Evolutionary conservation across 2,797 vertebrate genomes (phyloP).

Genomic region (Arctocebus calabarensis): DNA sequence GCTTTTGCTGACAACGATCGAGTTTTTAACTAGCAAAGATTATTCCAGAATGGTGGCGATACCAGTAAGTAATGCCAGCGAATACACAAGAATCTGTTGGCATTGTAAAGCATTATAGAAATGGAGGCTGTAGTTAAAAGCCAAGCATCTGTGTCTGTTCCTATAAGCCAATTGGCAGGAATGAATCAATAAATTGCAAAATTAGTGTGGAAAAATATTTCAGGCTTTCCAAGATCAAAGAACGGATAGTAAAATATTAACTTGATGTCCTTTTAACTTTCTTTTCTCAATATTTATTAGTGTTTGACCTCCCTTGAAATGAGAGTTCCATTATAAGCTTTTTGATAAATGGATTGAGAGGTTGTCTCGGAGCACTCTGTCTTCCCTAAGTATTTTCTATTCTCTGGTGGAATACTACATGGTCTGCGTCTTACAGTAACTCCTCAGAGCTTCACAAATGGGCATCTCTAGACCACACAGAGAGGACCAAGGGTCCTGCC

Average conservation of each 20-base stretch:
- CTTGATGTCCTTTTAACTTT: conserved; percentile 83
- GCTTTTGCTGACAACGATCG: conserved; percentile 62
- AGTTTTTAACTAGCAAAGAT: conserved; percentile 64
- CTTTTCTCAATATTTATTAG: conserved; percentile 86
- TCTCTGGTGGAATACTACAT: conserved; percentile 79
- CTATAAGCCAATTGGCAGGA: conserved; percentile 73
- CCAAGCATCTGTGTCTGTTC: conserved; percentile 64
- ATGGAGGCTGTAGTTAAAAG: conserved; percentile 72
- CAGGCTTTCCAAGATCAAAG: conserved; percentile 78
- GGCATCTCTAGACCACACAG: background rate
- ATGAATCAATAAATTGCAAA: conserved; percentile 78
- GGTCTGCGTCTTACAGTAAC: conserved; percentile 61
- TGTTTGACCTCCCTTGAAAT: conserved; percentile 86
- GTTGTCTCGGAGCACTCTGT: conserved; percentile 82
- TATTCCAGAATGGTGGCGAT: conserved; percentile 28
- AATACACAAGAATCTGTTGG: conserved; percentile 69
- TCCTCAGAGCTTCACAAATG: conserved; percentile 4
- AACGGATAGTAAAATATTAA: conserved; percentile 80
- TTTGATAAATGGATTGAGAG: conserved; percentile 87
- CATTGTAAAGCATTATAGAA: conserved; percentile 24
- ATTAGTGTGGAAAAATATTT: conserved; percentile 72
- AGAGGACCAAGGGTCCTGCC: background rate
- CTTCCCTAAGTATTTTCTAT: conserved; percentile 74
- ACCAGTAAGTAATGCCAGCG: conserved; percentile 60
- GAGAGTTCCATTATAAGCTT: conserved; percentile 80